Conservation (phyloP, 1,140 invertebrate genomes). For the Cryptotermes secundus region DNA sequence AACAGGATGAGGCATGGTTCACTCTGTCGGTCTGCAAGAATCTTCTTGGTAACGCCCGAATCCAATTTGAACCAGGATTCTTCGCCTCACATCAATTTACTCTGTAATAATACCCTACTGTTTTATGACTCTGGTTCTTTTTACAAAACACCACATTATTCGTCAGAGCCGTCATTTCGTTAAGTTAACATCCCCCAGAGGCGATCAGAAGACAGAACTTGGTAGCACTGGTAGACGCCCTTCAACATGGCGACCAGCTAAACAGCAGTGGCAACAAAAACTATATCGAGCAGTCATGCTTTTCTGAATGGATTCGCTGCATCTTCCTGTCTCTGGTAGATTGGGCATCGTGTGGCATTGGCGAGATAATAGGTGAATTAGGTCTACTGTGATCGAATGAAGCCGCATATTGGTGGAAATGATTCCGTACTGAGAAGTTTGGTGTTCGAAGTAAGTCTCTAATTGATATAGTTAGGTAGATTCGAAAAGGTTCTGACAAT, state of each 20-base stretch:
- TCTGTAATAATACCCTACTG: constrained; percentile 8
- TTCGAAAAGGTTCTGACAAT: no score
- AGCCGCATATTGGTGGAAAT: no score
- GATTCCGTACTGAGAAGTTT: no score
- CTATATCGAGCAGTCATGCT: no score
- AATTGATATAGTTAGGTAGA: no score
- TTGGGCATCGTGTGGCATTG: no score
- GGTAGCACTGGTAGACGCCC: background rate
- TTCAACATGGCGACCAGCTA: background rate
- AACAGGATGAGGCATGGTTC: background rate
- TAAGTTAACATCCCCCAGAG: background rate
- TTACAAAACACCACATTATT: background rate
- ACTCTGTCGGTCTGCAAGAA: background rate
- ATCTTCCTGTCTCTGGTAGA: no score
- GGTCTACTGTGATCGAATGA: no score
- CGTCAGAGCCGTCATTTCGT: background rate
- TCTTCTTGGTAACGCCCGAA: background rate
- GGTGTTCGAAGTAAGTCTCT: no score
- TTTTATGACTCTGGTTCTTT: background rate
- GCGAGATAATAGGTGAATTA: no score
- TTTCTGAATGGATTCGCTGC: no score
- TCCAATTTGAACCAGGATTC: background rate
- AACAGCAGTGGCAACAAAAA: no score
- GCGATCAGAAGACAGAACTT: background rate
- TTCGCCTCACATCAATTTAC: background rate